These are phyloP conservation scores for Melikaiella ostensackeni DNA, from an alignment of 2,888 invertebrate genomes.

Conservation along the genomic window DNA sequence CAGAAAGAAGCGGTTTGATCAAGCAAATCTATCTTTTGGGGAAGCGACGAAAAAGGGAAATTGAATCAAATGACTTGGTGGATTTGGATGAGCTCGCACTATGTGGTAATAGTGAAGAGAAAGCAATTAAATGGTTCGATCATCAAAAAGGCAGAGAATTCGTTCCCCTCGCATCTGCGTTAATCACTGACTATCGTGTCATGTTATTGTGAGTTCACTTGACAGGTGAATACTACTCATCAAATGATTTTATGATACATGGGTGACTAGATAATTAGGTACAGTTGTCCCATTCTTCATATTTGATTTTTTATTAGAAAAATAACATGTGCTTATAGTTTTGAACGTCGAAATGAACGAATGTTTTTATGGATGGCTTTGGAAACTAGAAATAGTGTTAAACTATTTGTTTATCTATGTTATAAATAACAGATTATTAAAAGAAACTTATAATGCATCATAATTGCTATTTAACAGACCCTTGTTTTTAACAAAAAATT, in stretches of 20 bases:
- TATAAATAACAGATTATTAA: too few species aligned
- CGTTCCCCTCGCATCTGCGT: neutral
- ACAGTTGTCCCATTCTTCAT: neutral
- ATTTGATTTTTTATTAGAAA: too few species aligned
- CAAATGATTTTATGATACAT: neutral
- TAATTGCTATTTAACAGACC: too few species aligned
- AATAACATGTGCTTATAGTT: too few species aligned
- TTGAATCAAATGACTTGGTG: neutral
- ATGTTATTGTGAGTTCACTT: neutral
- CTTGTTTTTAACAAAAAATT: too few species aligned
- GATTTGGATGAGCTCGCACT: neutral
- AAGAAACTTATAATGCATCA: too few species aligned
- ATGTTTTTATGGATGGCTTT: too few species aligned
- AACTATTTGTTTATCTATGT: too few species aligned
- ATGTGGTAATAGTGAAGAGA: neutral
- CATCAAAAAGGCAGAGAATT: neutral
- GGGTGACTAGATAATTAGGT: neutral
- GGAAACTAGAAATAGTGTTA: too few species aligned
- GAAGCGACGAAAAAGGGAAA: conserved; percentile 2
- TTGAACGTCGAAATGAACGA: too few species aligned
- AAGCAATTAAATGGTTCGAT: neutral
- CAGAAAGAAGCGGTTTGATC: neutral
- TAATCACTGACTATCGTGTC: neutral
- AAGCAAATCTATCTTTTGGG: neutral
- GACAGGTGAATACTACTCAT: neutral